A percentile compares a stretch with the other conserved stretches of the same genome.
These are phyloP conservation scores for Phaethornis superciliosus DNA, from an alignment of 2,113 vertebrate species.

Conservation along the genomic window DNA sequence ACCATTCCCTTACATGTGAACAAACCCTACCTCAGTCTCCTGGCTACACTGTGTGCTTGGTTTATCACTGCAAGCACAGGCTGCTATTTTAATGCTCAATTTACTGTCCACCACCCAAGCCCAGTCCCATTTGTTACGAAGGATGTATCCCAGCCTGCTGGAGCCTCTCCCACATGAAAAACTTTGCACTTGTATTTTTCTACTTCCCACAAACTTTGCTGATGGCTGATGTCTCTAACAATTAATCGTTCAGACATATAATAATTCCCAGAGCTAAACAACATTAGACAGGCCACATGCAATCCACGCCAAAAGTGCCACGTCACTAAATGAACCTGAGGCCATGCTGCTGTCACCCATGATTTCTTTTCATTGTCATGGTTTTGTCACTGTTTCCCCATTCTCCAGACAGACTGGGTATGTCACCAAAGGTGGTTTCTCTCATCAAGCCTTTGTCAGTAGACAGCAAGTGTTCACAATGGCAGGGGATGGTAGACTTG, in stretches of 20 bases:
- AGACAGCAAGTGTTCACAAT: background rate
- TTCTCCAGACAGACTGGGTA: background rate
- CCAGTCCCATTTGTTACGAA: background rate
- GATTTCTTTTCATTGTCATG: background rate
- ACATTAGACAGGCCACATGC: background rate
- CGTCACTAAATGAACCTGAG: background rate
- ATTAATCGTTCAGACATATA: background rate
- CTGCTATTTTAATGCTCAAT: background rate
- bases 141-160: too few relatives aligned
- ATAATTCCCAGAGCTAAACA: background rate
- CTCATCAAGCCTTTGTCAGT: background rate
- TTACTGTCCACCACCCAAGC: background rate
- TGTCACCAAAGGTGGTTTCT: background rate
- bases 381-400: background rate
- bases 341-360: background rate
- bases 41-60: accelerated
- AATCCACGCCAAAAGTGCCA: background rate
- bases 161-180: background rate
- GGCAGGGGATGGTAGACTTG: background rate
- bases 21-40: background rate
- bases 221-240: background rate
- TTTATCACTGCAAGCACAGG: background rate
- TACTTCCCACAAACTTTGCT: background rate
- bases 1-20: background rate
- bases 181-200: background rate